Conservation (phyloP, 2,888 invertebrate species). For the Mayetiola destructor region DNA sequence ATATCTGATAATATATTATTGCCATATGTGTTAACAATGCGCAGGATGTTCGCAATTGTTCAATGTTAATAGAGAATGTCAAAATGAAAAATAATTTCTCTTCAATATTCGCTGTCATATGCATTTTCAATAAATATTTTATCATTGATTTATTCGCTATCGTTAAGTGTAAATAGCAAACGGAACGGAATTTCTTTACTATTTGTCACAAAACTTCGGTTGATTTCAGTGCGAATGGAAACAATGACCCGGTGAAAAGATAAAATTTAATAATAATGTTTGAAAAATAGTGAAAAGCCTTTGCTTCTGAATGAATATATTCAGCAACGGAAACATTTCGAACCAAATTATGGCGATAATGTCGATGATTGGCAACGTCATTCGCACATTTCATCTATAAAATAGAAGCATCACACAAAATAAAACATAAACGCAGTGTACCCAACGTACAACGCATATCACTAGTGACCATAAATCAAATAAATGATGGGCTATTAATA, state of each 20-base stretch:
- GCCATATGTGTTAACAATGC: no score
- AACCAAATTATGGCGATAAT: neutral
- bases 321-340: neutral
- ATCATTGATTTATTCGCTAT: conserved; percentile 8
- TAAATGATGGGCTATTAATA: conserved; percentile 15
- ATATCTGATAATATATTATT: no score
- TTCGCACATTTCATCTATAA: neutral
- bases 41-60: no score
- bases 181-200: no score
- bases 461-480: conserved; percentile 15
- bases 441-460: neutral
- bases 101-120: neutral
- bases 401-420: conserved; percentile 1
- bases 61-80: no score
- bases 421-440: neutral
- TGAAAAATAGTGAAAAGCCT: neutral
- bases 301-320: neutral
- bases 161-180: conserved; percentile 3
- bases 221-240: neutral
- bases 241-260: neutral
- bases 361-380: neutral
- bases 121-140: conserved; percentile 7
- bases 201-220: neutral
- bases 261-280: neutral
- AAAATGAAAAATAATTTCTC: no score